Base-by-base conservation (phyloP, 2,797 vertebrate genomes). In the Macropus fuliginosus region DNA sequence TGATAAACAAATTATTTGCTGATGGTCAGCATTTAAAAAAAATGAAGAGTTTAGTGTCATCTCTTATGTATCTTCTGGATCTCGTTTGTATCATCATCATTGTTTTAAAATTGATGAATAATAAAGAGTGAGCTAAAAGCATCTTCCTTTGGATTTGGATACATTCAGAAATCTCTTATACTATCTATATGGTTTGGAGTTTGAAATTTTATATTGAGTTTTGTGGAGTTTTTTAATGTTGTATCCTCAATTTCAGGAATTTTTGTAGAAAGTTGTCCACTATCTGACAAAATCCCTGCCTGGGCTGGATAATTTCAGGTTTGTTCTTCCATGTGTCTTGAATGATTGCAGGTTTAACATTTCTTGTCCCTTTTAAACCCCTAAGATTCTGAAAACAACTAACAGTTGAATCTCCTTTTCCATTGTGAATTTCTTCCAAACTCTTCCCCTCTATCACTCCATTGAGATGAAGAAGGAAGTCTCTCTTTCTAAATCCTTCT, bases 41-140 rank as follows among this genome's bases (percentile, higher is more conserved):
- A 89, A 94, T 57, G 81, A 74, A 5, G 95, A 59, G 52, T 93
- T 91, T 29, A 5, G 90, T 91, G 57, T 24, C 13, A 93, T 62
- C 12, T 14, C 62, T 18, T 74, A n/a, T 13, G 59, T 66, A 66
- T 66, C 59, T 34, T n/a, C 34, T 66, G 13, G 31, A 5, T 66
- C 31, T n/a, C 59, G 16, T 66, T 66, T n/a, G 34, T 74, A 18
- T 74, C 34, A 40, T 12, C 34, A 74, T 74, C 34, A 74, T 90
- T 95, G 52, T 2, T 92, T 94, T 97, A 55, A 4, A 90, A 18
- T 57, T 91, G 59, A 31, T 62, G 92, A 50, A 55, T 92, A 54
- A 0, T 21, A 89, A 94, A 91, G 1, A 0, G 66, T 4, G 0
- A 93, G 40, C 62, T 90, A 14, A 95, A 95, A 66, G 14, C 56